Base-by-base conservation (phyloP, 1,140 invertebrate species). In the Rhagoletis pomonella region DNA sequence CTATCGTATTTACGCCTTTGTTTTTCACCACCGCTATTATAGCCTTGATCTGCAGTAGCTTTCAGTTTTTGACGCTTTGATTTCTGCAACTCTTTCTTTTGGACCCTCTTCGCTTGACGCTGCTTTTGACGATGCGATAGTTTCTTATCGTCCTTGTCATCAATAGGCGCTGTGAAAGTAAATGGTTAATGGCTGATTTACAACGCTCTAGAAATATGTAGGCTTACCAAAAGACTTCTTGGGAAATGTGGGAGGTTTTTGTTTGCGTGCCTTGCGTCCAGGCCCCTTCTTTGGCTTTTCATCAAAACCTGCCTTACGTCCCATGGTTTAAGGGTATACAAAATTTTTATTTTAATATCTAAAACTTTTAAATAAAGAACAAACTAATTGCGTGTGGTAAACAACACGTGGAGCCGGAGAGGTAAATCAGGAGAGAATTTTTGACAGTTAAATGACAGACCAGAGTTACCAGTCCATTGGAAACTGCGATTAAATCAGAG, bases 231-330 rank as follows among this genome's bases (percentile, higher is more conserved):
- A 91, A 0, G 90, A 88, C 73, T 89, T 89, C 81, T 92, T 92
- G 1, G 95, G 95, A 91, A 97, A 96, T 73, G 94, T 93, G 9
- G 97, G 97, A 89, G 96, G 95, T 86, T 95, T 95, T 90, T 98
- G 97, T 92, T 98, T 98, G 89, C 95, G 96, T 0, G 97, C 94
- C 94, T 98, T 98, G 88, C 95, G 95, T 1, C 97, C 97, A 50
- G 96, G 97, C 7, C 97, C 97, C 93, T 95, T 96, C 90, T 97
- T 97, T n/a, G 94, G 93, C 85, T 95, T 95, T 88, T 95, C 94
- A 89, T 94, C 94, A 91, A 96, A 98, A 90, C 97, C 96, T 47
- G 95, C 97, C 94, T 98, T 98, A 64, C 97, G 94, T 87, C 98
- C 98, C 98, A 98, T 98, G 29, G 29, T 29, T 29, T 29, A 29